These are phyloP conservation scores for Miniopterus natalensis DNA, from an alignment of 2,113 vertebrate genomes.

Conservation along the genomic window DNA sequence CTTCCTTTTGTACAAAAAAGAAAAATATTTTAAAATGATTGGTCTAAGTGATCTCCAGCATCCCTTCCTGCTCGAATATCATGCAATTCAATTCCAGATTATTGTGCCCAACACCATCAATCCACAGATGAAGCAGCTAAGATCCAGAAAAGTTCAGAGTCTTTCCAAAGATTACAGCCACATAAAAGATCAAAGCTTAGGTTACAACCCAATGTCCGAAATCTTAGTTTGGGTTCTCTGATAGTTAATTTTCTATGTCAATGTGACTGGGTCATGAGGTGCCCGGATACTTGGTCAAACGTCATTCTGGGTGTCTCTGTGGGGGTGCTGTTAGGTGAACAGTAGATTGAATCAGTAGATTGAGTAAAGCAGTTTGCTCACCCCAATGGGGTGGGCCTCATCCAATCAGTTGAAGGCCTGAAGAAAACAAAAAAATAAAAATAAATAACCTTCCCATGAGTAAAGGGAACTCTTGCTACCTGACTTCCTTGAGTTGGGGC, in stretches of 20 bases:
- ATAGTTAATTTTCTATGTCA: neutral
- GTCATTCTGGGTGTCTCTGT: neutral
- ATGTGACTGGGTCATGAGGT: neutral
- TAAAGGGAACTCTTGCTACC: neutral
- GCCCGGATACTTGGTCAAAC: neutral
- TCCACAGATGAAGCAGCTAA: neutral
- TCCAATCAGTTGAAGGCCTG: neutral
- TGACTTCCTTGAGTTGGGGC: neutral
- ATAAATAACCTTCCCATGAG: neutral
- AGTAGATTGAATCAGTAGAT: no score
- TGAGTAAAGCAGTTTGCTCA: neutral
- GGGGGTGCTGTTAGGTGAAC: neutral
- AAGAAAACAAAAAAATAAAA: neutral
- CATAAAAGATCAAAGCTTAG: neutral
- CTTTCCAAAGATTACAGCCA: neutral
- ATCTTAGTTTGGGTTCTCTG: neutral
- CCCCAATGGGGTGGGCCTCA: neutral
- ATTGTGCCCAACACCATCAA: neutral
- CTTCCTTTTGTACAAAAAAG: neutral
- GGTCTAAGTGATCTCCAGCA: neutral
- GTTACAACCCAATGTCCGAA: neutral
- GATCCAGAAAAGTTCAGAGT: neutral
- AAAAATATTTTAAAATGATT: neutral
- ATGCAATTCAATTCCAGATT: neutral
- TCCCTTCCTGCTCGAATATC: neutral